A percentile compares a stretch with the other conserved stretches of the same genome.
Evolutionary conservation across 2,797 vertebrate genomes (phyloP).

Genomic region (Periophthalmus magnuspinnatus): DNA sequence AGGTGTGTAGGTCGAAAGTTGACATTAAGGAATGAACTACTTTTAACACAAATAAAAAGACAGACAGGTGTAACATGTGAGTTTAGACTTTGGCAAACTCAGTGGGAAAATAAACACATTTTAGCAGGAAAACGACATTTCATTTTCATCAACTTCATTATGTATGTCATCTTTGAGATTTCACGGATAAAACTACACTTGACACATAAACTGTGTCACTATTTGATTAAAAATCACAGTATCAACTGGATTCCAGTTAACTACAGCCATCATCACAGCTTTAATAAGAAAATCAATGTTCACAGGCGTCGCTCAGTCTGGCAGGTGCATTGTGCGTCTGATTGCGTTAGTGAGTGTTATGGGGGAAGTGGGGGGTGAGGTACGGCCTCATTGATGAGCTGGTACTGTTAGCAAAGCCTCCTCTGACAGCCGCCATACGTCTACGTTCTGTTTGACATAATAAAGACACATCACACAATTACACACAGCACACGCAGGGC

Average conservation of each 20-base stretch:
- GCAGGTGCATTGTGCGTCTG: slow-evolving; percentile 34
- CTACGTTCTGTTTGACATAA: slow-evolving; percentile 81
- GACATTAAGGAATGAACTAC: slow-evolving; percentile 17
- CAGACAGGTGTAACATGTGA: slow-evolving; percentile 24
- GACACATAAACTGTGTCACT: slow-evolving; percentile 36
- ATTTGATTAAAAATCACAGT: slow-evolving; percentile 42
- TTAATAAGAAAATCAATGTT: slow-evolving; percentile 25
- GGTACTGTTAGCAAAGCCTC: slow-evolving; percentile 84
- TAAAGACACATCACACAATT: slow-evolving; percentile 38
- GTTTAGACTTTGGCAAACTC: slow-evolving; percentile 21
- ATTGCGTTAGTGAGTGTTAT: slow-evolving; percentile 28
- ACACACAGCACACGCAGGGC: slow-evolving; percentile 15
- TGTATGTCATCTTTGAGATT: slow-evolving; percentile 26
- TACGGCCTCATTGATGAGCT: slow-evolving; percentile 73
- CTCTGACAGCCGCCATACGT: slow-evolving; percentile 81
- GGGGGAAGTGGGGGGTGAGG: neutral
- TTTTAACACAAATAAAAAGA: slow-evolving; percentile 26
- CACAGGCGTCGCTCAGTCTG: slow-evolving; percentile 16
- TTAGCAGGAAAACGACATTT: slow-evolving; percentile 9
- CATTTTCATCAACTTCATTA: slow-evolving; percentile 38
- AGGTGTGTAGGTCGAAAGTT: neutral
- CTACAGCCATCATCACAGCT: slow-evolving; percentile 45
- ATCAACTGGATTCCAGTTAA: slow-evolving; percentile 76
- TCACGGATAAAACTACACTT: slow-evolving; percentile 49
- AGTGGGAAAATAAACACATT: slow-evolving; percentile 18